Percentiles rank a stretch among this genome's conserved stretches.
phyloP scores from a whole-genome alignment of 2,113 vertebrate genomes.

The Pogonocichla stellata region DNA sequence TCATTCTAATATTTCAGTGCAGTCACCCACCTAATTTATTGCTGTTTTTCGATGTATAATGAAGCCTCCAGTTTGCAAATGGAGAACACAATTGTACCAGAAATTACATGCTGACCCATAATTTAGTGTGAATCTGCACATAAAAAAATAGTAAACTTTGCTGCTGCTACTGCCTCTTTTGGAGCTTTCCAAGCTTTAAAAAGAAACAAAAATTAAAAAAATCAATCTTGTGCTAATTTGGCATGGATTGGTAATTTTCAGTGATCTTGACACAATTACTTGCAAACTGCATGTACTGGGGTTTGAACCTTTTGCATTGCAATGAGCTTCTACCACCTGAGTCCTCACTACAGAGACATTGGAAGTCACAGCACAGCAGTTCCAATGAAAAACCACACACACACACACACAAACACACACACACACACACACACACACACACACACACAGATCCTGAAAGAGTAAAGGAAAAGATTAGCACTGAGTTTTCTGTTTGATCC shows the following conservation, averaged over 20 bases:
- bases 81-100: background rate
- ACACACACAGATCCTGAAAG: background rate
- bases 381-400: background rate
- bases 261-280: constrained; percentile 23
- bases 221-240: constrained; percentile 39
- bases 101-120: constrained; percentile 12
- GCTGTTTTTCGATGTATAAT: constrained; percentile 47
- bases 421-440: too few relatives aligned
- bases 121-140: constrained; percentile 7
- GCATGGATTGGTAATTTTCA: background rate
- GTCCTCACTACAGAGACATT: background rate
- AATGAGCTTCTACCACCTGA: background rate
- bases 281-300: background rate
- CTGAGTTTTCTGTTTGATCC: background rate
- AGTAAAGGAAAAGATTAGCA: background rate
- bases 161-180: constrained; percentile 23
- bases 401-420: too few relatives aligned
- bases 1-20: constrained; percentile 61
- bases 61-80: constrained; percentile 57
- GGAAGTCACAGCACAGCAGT: background rate
- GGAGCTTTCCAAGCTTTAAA: background rate
- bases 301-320: background rate
- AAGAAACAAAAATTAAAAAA: background rate
- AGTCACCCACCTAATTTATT: constrained; percentile 58
- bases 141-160: background rate